These are phyloP conservation scores for Harpalus rubripes DNA, from an alignment of 2,888 invertebrate species.

Conservation along the genomic window DNA sequence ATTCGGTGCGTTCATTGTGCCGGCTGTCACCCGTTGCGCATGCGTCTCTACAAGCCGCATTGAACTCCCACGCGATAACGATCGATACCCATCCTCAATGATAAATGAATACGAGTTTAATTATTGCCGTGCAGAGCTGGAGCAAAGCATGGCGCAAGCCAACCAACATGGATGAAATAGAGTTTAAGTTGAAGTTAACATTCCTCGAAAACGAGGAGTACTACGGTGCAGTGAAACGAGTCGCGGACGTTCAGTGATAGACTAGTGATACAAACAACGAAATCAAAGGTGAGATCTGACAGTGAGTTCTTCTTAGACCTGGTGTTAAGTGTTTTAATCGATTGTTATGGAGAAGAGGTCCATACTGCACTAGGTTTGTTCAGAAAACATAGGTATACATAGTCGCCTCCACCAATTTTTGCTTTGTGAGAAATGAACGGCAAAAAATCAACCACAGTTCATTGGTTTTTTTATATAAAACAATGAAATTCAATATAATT, in stretches of 20 bases:
- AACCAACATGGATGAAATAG: background rate
- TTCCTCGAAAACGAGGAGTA: background rate
- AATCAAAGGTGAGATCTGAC: background rate
- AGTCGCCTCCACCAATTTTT: background rate
- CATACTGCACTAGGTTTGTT: background rate
- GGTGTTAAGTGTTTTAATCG: background rate
- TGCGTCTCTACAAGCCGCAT: constrained; percentile 70
- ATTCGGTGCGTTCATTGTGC: constrained; percentile 70
- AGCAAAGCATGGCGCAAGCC: background rate
- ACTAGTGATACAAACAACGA: background rate
- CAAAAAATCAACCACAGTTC: no score
- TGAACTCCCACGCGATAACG: constrained; percentile 57
- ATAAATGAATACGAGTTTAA: constrained; percentile 68
- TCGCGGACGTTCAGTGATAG: background rate
- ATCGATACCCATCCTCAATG: constrained; percentile 72
- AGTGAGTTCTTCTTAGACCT: no score
- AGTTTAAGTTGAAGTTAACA: no score
- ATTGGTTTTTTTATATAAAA: no score
- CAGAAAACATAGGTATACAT: background rate
- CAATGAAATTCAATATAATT: no score
- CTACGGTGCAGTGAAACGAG: background rate
- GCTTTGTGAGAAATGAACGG: no score
- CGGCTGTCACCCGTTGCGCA: constrained; percentile 71
- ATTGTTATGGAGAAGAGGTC: background rate
- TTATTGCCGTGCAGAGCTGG: constrained; percentile 46